Conservation (phyloP, 2,113 vertebrate genomes). For the Cheirogaleus medius region DNA sequence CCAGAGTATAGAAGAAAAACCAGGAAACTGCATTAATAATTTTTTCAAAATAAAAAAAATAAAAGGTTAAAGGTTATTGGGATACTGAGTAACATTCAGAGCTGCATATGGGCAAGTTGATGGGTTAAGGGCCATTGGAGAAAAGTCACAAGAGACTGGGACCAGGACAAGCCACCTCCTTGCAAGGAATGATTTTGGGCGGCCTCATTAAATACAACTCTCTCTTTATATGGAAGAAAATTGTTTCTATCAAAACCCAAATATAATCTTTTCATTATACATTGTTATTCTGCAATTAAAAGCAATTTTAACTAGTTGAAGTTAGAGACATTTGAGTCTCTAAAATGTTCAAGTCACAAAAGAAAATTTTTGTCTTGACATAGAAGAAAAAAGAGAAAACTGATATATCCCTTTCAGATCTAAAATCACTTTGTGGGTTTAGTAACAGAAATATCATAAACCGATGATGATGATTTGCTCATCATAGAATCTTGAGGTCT, state of each 20-base stretch:
- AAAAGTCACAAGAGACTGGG: neutral
- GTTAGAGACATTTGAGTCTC: neutral
- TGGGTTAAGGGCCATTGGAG: neutral
- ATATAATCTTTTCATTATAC: neutral
- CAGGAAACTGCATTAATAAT: neutral
- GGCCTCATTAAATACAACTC: neutral
- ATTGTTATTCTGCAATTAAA: neutral
- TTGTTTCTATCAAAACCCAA: neutral
- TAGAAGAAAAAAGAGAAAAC: neutral
- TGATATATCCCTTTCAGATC: neutral
- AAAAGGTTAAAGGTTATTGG: neutral
- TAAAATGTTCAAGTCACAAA: neutral
- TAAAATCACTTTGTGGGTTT: neutral
- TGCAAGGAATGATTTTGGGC: neutral
- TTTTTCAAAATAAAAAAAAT: constrained; percentile 16
- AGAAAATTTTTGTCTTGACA: neutral
- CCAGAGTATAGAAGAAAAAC: neutral
- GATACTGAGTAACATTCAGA: neutral
- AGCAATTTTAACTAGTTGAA: neutral
- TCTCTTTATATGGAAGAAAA: neutral
- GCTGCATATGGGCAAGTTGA: neutral
- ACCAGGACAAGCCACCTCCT: rapidly evolving
- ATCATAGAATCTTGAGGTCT: neutral
- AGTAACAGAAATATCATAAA: neutral
- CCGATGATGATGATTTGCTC: neutral